Conservation (phyloP, 2,888 invertebrate genomes). For the Ametastegia equiseti region DNA sequence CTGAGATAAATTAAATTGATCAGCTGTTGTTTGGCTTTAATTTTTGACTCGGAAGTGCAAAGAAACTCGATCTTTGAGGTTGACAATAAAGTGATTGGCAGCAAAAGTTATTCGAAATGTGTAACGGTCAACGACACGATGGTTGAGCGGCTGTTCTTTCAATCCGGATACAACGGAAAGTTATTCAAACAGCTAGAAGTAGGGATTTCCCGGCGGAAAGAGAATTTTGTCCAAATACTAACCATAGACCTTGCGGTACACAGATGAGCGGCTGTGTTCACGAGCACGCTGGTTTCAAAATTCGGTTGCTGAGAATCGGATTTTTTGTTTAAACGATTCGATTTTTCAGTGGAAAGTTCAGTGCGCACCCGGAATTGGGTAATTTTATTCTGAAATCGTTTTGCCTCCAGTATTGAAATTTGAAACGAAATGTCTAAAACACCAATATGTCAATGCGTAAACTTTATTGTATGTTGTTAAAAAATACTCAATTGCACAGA, state of each 20-base stretch:
- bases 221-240: background rate
- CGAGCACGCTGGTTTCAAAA: no score
- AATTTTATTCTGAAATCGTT: no score
- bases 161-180: background rate
- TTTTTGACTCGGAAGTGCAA: background rate
- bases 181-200: background rate
- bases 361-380: no score
- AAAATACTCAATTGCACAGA: no score
- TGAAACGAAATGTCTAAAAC: no score
- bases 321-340: no score
- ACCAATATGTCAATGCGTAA: no score
- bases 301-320: no score
- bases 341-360: no score
- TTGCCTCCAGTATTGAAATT: no score
- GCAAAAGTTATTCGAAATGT: background rate
- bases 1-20: background rate
- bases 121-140: background rate
- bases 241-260: background rate
- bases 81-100: background rate
- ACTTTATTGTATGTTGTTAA: no score
- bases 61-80: background rate
- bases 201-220: background rate
- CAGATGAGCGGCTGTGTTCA: background rate
- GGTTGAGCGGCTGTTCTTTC: background rate
- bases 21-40: background rate